A percentile compares a stretch with the other conserved stretches of the same genome.
phyloP scores from a whole-genome alignment of 2,888 invertebrate species.

The Dioctria linearis region DNA sequence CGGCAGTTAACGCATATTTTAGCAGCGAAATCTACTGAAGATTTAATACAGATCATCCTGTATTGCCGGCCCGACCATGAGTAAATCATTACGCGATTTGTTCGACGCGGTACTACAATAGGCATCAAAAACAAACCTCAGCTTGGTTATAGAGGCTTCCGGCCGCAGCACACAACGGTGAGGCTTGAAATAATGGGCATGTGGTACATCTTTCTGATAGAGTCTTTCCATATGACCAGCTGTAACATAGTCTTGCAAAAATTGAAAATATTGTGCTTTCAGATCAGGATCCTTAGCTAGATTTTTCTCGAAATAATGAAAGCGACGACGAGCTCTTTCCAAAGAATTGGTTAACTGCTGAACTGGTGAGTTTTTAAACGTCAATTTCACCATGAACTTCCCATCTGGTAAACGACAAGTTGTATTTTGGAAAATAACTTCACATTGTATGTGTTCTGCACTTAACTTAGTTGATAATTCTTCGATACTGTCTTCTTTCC shows the following conservation, averaged over 20 bases:
- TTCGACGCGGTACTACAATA: too few relatives aligned
- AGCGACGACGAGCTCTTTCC: not conserved
- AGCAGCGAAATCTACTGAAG: too few relatives aligned
- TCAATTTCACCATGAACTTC: not conserved
- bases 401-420: constrained; percentile 1
- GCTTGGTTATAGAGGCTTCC: too few relatives aligned
- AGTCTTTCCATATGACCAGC: constrained; percentile 40
- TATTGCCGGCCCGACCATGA: too few relatives aligned
- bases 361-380: not conserved
- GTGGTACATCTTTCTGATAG: not conserved
- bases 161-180: too few relatives aligned
- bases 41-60: too few relatives aligned
- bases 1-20: too few relatives aligned
- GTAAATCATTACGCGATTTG: too few relatives aligned
- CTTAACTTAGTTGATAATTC: not conserved
- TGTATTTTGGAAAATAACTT: not conserved
- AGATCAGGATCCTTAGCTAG: not conserved
- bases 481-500: not conserved
- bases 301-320: constrained; percentile 1
- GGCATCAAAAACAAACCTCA: too few relatives aligned
- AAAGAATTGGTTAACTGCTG: too few relatives aligned
- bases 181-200: not conserved
- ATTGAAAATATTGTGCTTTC: constrained; percentile 30
- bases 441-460: not conserved
- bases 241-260: constrained; percentile 43